Evolutionary conservation across 2,888 invertebrate genomes (phyloP).

Genomic region (Auanema sp.): DNA sequence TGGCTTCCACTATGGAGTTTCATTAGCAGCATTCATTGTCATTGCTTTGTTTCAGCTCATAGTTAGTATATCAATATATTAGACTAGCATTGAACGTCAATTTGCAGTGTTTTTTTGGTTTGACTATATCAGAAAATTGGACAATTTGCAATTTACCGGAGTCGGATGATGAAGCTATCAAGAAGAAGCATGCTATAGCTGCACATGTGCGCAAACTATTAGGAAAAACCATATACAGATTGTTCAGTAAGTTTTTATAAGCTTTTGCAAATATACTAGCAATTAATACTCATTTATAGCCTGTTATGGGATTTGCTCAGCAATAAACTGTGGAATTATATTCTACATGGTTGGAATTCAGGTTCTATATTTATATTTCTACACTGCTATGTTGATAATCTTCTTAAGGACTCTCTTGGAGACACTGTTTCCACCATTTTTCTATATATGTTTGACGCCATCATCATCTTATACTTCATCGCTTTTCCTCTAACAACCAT

Average conservation of each 20-base stretch:
- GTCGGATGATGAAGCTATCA: conserved; percentile 4
- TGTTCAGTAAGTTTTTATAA: conserved; percentile 30
- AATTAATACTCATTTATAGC: conserved; percentile 24
- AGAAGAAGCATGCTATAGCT: conserved; percentile 24
- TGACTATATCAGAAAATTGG: conserved; percentile 56
- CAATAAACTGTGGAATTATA: conserved; percentile 49
- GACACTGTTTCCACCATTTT: conserved; percentile 48
- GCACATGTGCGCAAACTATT: conserved; percentile 30
- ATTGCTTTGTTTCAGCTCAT: conserved; percentile 50
- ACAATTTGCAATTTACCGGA: conserved; percentile 16
- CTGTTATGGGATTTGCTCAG: conserved; percentile 44
- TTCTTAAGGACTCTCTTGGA: conserved; percentile 43
- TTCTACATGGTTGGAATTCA: conserved; percentile 60
- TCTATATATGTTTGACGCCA: conserved; percentile 53
- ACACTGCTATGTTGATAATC: not conserved
- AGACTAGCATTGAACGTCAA: not conserved
- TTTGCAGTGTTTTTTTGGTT: conserved; percentile 57
- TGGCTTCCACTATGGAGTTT: conserved; percentile 57
- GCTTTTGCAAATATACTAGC: not conserved
- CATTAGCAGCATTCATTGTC: conserved; percentile 48
- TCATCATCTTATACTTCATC: conserved; percentile 53
- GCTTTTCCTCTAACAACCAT: conserved; percentile 55
- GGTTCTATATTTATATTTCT: conserved; percentile 6
- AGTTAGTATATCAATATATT: conserved; percentile 26
- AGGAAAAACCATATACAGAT: conserved; percentile 37